A percentile compares a stretch with the other conserved stretches of the same genome.
Evolutionary conservation across 2,888 invertebrate species (phyloP).

Genomic region (Tetragonula carbonaria): DNA sequence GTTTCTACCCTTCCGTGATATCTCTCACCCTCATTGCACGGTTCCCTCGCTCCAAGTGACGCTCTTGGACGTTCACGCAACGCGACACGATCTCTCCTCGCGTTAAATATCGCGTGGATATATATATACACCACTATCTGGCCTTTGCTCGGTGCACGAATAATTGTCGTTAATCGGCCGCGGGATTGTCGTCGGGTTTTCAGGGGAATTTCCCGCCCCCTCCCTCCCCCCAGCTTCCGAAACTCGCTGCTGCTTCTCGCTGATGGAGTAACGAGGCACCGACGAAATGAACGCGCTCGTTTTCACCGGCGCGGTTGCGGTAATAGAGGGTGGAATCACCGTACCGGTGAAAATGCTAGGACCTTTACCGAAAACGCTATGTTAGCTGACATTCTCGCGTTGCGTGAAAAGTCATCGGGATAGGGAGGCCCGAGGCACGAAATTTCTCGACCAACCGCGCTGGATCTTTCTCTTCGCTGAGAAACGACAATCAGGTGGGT

Average conservation of each 20-base stretch:
- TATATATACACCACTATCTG: neutral
- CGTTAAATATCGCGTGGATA: neutral
- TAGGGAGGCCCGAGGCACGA: constrained; percentile 4
- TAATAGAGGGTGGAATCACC: constrained; percentile 46
- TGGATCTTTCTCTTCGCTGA: neutral
- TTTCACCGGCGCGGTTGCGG: constrained; percentile 12
- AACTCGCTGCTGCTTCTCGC: neutral
- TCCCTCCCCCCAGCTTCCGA: too few species aligned
- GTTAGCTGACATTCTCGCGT: constrained; percentile 57
- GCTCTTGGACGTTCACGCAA: constrained; percentile 54
- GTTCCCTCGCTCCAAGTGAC: constrained; percentile 9
- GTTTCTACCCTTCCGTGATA: neutral
- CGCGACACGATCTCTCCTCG: constrained; percentile 27
- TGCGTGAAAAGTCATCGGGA: constrained; percentile 60
- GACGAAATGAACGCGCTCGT: constrained; percentile 36
- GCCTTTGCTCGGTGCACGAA: constrained; percentile 9
- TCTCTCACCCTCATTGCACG: constrained; percentile 30
- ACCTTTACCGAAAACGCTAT: constrained; percentile 40
- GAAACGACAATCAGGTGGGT: constrained; percentile 40
- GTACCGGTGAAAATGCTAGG: constrained; percentile 36
- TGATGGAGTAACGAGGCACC: constrained; percentile 18
- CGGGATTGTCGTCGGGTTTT: constrained; percentile 37
- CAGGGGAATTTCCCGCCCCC: neutral
- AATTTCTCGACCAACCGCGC: constrained; percentile 1
- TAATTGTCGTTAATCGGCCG: constrained; percentile 47